phyloP scores from a whole-genome alignment of 2,888 invertebrate species.

The Cheilosia vulpina region DNA sequence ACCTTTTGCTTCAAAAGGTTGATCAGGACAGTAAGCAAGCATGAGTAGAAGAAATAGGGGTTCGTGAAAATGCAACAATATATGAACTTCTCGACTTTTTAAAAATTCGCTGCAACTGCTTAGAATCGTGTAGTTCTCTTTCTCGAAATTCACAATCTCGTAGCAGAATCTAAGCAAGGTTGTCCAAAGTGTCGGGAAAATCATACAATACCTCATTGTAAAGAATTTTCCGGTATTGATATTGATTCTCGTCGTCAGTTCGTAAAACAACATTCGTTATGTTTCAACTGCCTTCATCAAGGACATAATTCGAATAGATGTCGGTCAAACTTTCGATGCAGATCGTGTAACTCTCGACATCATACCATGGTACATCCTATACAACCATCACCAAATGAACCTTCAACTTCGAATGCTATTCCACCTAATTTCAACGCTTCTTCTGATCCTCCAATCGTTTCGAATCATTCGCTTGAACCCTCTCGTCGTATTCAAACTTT shows the following conservation, averaged over 20 bases:
- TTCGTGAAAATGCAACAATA: not conserved
- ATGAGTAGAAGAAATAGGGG: conserved; percentile 15
- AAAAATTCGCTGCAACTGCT: not conserved
- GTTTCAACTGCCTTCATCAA: conserved; percentile 27
- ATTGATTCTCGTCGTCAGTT: too few species aligned
- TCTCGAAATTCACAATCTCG: not conserved
- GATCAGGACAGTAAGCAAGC: conserved; percentile 31
- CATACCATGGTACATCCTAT: conserved; percentile 30
- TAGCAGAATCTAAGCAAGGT: not conserved
- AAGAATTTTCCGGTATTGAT: not conserved
- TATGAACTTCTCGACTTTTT: not conserved
- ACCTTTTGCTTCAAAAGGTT: conserved; percentile 18
- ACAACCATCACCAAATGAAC: not conserved
- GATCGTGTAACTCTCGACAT: not conserved
- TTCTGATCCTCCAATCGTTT: not conserved
- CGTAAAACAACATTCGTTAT: not conserved
- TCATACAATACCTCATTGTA: not conserved
- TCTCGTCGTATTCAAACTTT: not conserved
- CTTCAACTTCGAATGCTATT: not conserved
- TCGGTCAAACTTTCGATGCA: not conserved
- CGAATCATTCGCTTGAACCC: conserved; percentile 8
- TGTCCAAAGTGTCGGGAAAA: not conserved
- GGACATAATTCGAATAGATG: conserved; percentile 19
- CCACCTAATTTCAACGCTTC: not conserved
- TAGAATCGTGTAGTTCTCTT: not conserved